phyloP scores from a whole-genome alignment of 2,888 invertebrate genomes.

The Drosophila paucipuncta region DNA sequence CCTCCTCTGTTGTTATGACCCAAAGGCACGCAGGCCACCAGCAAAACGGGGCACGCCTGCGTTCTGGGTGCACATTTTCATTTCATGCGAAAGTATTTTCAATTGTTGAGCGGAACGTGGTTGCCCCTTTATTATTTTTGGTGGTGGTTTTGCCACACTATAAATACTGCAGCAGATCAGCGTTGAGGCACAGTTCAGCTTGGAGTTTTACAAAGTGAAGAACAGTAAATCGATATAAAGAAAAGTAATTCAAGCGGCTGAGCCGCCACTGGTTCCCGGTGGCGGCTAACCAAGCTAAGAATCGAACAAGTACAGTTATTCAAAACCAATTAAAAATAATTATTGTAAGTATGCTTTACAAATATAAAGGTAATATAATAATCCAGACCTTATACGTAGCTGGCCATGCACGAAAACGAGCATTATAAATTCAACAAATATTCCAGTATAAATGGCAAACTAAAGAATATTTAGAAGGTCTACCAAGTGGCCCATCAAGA shows the following conservation, averaged over 20 bases:
- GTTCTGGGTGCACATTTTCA: constrained; percentile 53
- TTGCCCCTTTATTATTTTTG: constrained; percentile 31
- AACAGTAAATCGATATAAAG: constrained; percentile 13
- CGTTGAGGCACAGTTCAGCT: constrained; percentile 57
- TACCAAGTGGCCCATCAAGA: neutral
- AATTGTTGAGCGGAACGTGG: constrained; percentile 39
- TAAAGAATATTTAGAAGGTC: neutral
- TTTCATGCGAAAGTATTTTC: constrained; percentile 75
- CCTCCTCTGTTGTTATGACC: constrained; percentile 63
- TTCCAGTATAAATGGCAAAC: neutral
- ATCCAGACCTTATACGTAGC: constrained; percentile 15
- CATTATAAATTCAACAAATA: neutral
- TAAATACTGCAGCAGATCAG: constrained; percentile 64
- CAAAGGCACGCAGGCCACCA: constrained; percentile 60
- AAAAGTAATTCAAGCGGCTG: constrained; percentile 10
- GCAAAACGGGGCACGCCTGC: constrained; percentile 68
- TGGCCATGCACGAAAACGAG: neutral
- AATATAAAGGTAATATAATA: neutral
- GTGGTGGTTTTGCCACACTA: constrained; percentile 65
- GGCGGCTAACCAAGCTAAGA: constrained; percentile 48
- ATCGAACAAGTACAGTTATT: constrained; percentile 13
- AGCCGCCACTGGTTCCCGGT: constrained; percentile 61
- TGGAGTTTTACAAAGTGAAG: constrained; percentile 43
- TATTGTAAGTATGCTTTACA: constrained; percentile 31
- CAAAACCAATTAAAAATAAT: neutral